Conservation (phyloP, 2,888 invertebrate species). For the Gastrophysa polygoni region DNA sequence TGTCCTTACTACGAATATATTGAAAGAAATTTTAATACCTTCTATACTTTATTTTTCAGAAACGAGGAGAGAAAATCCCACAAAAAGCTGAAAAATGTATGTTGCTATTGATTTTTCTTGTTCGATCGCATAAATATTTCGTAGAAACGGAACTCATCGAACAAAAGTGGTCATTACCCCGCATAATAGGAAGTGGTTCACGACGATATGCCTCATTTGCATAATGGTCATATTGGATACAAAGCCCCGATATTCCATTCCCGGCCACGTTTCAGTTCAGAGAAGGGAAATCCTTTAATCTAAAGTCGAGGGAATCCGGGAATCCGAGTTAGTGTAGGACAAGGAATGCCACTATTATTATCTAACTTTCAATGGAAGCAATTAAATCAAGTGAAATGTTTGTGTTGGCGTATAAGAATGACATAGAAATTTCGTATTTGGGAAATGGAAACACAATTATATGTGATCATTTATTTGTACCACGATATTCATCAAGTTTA, state of each 20-base stretch:
- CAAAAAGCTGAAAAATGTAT: no score
- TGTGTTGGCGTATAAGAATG: not conserved
- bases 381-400: not conserved
- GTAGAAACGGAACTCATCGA: not conserved
- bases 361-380: not conserved
- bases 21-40: no score
- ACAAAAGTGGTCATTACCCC: not conserved
- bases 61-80: no score
- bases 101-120: no score
- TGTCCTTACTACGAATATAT: no score
- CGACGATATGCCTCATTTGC: not conserved
- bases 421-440: no score
- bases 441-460: no score
- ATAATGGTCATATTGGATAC: conserved; percentile 1
- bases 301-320: not conserved
- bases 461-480: no score
- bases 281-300: not conserved
- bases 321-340: not conserved
- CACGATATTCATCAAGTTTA: no score
- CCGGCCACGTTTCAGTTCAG: not conserved
- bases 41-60: no score
- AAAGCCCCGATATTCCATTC: not conserved
- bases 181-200: not conserved
- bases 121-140: not conserved
- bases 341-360: not conserved